phyloP scores from a whole-genome alignment of 1,140 invertebrate species.

The Watersipora subatra region DNA sequence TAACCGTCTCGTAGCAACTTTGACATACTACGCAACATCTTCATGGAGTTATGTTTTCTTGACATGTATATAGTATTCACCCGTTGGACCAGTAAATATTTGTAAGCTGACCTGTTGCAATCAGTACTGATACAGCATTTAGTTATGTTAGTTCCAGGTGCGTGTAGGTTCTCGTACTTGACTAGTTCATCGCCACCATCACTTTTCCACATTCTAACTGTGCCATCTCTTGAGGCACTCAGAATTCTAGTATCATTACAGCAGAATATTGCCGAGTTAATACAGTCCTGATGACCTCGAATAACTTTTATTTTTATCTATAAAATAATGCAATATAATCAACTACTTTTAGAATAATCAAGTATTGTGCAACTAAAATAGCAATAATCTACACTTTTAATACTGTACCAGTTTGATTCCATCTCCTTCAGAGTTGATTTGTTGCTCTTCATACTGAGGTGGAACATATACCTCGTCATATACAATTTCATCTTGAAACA shows the following conservation, averaged over 20 bases:
- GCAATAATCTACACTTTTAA: too few relatives aligned
- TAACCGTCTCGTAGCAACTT: too few relatives aligned
- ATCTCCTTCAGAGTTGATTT: neutral
- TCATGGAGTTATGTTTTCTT: too few relatives aligned
- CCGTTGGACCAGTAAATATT: too few relatives aligned
- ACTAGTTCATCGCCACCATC: conserved; percentile 19
- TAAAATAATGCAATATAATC: too few relatives aligned
- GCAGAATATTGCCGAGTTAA: conserved; percentile 30
- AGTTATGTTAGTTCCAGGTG: conserved; percentile 17
- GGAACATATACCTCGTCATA: neutral
- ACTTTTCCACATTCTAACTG: conserved; percentile 25
- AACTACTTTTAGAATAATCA: too few relatives aligned
- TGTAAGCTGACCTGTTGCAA: conserved; percentile 13
- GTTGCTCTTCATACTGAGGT: neutral
- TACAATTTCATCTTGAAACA: neutral
- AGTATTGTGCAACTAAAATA: too few relatives aligned
- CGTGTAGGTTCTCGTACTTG: conserved; percentile 13
- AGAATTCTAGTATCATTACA: conserved; percentile 22
- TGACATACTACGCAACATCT: too few relatives aligned
- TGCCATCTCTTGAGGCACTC: conserved; percentile 26
- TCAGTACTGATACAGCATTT: conserved; percentile 17
- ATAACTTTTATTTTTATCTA: conserved; percentile 30
- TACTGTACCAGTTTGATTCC: neutral
- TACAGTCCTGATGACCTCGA: conserved; percentile 24
- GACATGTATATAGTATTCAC: too few relatives aligned